Base-by-base conservation (phyloP, 2,113 vertebrate species). In the Melozone crissalis region DNA sequence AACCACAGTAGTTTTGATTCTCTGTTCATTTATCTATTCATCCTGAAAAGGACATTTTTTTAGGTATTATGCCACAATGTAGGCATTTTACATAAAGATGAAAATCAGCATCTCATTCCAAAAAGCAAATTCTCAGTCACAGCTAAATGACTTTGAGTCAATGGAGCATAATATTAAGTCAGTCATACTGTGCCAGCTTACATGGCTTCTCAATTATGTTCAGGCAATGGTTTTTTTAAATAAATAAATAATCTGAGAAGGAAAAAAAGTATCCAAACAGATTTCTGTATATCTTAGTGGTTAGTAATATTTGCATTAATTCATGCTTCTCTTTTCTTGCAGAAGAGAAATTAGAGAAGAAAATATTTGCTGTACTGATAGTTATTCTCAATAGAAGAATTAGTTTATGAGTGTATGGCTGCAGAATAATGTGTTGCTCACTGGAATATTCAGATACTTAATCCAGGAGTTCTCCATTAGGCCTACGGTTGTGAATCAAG, bases 71-170 rank as follows among this genome's bases (percentile, higher is more conserved):
- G 62, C 14, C 12, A n/a, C 21, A 71, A 87, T 67, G 11, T 44
- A 68, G 66, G 5, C 24, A 12, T 72, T 92, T 90, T 78, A 49
- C 31, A 15, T 89, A 46, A 84, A 86, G 65, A 75, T 78, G 52
- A 87, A 94, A 94, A 78, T 93, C 6, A 7, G n/a, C 28, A 8
- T 80, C 66, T 87, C 57, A 75, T 87, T 68, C 37, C 46, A 73
- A 87, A 69, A 89, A 82, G n/a, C n/a, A 85, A 84, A 85, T 89
- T 16, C 37, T 95, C 57, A 46, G 78, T 94, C 58, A 89, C 54
- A 82, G 19, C 31, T 89, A 54, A 49, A 68, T 82, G 39, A 76
- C 31, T 89, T 94, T 13, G 52, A 59, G 46, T 79, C 54, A 76
- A 15, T 87, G 84, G 35, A 91, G 81, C 69, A 44, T 78, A 75